A percentile compares a stretch with the other conserved stretches of the same genome.
These are phyloP conservation scores for Melanotaenia trifasciata DNA, from an alignment of 2,797 vertebrate genomes.

Conservation along the genomic window DNA sequence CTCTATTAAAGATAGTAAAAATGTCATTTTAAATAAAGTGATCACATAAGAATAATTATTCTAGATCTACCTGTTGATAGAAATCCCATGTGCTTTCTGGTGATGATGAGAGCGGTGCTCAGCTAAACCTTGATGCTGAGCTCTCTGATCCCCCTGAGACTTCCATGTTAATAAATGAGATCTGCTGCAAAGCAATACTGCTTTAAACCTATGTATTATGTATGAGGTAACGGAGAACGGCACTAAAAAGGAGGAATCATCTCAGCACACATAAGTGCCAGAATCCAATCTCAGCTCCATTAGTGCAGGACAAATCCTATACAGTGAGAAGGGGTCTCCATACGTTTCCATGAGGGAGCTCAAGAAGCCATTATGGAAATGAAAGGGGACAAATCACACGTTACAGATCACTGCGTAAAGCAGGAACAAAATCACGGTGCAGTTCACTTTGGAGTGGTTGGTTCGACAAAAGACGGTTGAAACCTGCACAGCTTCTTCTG, in stretches of 20 bases:
- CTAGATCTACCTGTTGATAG: constrained; percentile 61
- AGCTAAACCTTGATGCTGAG: constrained; percentile 72
- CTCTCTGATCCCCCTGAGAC: constrained; percentile 76
- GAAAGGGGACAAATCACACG: constrained; percentile 81
- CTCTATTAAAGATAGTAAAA: not conserved
- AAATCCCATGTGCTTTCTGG: constrained; percentile 54
- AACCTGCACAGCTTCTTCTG: constrained; percentile 46
- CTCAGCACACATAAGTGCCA: constrained; percentile 82
- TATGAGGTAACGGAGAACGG: constrained; percentile 82
- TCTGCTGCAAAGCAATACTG: constrained; percentile 79
- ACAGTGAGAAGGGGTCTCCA: constrained; percentile 80
- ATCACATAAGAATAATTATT: constrained; percentile 48
- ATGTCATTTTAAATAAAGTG: constrained; percentile 28
- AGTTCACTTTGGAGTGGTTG: constrained; percentile 67
- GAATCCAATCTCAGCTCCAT: constrained; percentile 87
- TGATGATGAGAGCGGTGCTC: constrained; percentile 57
- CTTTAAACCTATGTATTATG: constrained; percentile 86
- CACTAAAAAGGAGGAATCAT: constrained; percentile 85
- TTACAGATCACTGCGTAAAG: constrained; percentile 78
- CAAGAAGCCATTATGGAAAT: constrained; percentile 87
- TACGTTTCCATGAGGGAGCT: constrained; percentile 81
- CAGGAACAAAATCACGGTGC: constrained; percentile 68
- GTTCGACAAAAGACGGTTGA: constrained; percentile 59
- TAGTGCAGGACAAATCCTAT: constrained; percentile 85
- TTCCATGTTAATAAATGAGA: constrained; percentile 85